These are phyloP conservation scores for Drosophila bipectinata DNA, from an alignment of 1,140 invertebrate species.

Conservation along the genomic window DNA sequence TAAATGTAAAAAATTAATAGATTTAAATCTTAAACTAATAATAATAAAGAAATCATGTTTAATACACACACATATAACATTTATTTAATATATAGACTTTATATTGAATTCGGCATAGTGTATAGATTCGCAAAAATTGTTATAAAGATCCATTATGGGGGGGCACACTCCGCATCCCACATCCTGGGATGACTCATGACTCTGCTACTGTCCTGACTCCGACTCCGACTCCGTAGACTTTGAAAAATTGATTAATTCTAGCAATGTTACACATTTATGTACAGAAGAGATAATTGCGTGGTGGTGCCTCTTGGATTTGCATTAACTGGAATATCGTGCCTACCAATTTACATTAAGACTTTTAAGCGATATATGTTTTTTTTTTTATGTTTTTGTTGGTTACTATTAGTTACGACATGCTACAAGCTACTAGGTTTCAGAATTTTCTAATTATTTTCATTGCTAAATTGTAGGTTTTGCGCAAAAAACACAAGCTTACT, in stretches of 20 bases:
- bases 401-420: constrained; percentile 37
- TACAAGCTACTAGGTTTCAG: constrained; percentile 66
- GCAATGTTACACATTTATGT: constrained; percentile 78
- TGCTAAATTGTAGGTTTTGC: constrained; percentile 56
- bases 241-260: constrained; percentile 53
- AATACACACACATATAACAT: constrained; percentile 75
- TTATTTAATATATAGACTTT: constrained; percentile 73
- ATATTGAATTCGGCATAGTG: constrained; percentile 72
- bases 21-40: neutral
- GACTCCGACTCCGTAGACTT: constrained; percentile 17
- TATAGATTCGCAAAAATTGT: constrained; percentile 72
- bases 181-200: constrained; percentile 7
- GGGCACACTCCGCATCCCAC: constrained; percentile 7
- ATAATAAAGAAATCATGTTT: neutral
- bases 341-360: constrained; percentile 66
- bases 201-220: neutral
- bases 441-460: constrained; percentile 67
- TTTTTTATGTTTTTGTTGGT: neutral
- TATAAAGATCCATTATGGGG: constrained; percentile 36
- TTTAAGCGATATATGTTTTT: constrained; percentile 44
- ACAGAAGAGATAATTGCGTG: constrained; percentile 65
- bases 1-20: neutral
- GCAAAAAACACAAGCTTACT: constrained; percentile 55
- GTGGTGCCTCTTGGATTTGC: constrained; percentile 55
- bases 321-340: constrained; percentile 58